Conservation (phyloP, 2,113 vertebrate genomes). For the Trinectes maculatus region DNA sequence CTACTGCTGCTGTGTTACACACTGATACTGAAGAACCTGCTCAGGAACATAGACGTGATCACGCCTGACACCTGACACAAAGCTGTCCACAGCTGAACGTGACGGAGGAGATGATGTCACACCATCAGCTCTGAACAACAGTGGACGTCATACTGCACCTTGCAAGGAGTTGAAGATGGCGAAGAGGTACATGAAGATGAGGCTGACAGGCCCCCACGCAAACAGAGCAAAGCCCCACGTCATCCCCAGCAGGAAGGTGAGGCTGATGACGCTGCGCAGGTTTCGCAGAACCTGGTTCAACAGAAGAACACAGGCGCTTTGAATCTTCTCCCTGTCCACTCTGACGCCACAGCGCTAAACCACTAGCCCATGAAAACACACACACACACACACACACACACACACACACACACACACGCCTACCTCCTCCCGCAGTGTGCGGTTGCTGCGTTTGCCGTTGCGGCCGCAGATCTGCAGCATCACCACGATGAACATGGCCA, state of each 20-base stretch:
- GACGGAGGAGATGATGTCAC: not conserved
- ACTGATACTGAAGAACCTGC: too few relatives aligned
- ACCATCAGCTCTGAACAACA: too few relatives aligned
- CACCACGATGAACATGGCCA: conserved; percentile 98
- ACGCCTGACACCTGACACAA: too few relatives aligned
- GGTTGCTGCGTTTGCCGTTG: conserved; percentile 93
- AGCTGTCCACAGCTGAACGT: too few relatives aligned
- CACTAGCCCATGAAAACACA: too few relatives aligned
- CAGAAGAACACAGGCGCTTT: too few relatives aligned
- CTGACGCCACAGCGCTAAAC: too few relatives aligned
- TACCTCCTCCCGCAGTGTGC: conserved; percentile 90
- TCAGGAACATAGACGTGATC: too few relatives aligned
- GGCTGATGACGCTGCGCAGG: conserved; percentile 92
- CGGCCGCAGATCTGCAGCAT: conserved; percentile 98
- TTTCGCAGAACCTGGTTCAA: conserved; percentile 84
- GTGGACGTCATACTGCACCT: conserved; percentile 72
- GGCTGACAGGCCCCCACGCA: conserved; percentile 89
- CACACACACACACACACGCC: conserved; percentile 23
- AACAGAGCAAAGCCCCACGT: conserved; percentile 98
- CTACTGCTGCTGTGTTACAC: too few relatives aligned
- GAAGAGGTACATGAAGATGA: conserved; percentile 94
- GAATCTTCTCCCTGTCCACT: too few relatives aligned
- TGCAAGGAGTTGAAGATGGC: conserved; percentile 97
- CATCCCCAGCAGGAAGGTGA: conserved; percentile 97
- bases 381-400: not conserved